Percentiles rank a stretch among this genome's conserved stretches.
phyloP scores from a whole-genome alignment of 2,888 invertebrate genomes.

The Calephelis perditalis region DNA sequence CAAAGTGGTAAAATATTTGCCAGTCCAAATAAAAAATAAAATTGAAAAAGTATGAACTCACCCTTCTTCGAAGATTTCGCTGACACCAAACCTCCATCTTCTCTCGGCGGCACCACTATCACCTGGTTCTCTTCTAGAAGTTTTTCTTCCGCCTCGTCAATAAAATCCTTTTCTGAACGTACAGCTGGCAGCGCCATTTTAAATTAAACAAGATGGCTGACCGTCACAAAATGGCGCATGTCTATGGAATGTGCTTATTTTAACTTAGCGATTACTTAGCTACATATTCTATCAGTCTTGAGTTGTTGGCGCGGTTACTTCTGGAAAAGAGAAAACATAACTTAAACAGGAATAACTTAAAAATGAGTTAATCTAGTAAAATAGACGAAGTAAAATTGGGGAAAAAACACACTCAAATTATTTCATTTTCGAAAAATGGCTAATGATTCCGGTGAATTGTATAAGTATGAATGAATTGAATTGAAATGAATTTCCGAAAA shows the following conservation, averaged over 20 bases:
- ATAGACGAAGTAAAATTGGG: too few relatives aligned
- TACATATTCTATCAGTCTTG: constrained; percentile 48
- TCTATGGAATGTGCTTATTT: constrained; percentile 22
- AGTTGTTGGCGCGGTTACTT: constrained; percentile 6
- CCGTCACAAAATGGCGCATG: constrained; percentile 33
- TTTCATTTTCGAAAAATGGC: too few relatives aligned
- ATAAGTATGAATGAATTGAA: too few relatives aligned
- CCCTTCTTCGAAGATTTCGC: constrained; percentile 68
- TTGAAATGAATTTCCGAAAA: too few relatives aligned
- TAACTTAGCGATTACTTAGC: constrained; percentile 31
- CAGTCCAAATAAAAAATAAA: neutral
- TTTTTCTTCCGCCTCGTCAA: constrained; percentile 58
- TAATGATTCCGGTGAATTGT: too few relatives aligned
- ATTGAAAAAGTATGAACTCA: constrained; percentile 25
- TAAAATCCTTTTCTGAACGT: constrained; percentile 42
- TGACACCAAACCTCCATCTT: constrained; percentile 43
- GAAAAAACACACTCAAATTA: too few relatives aligned
- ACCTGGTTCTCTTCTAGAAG: constrained; percentile 46
- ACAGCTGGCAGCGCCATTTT: constrained; percentile 51
- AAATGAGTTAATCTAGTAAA: too few relatives aligned
- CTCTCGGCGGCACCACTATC: constrained; percentile 40
- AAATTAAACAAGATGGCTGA: constrained; percentile 41
- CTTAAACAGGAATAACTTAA: too few relatives aligned
- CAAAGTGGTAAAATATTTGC: too few relatives aligned
- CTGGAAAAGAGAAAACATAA: neutral